A percentile compares a stretch with the other conserved stretches of the same genome.
phyloP scores from a whole-genome alignment of 2,888 invertebrate species.

The Hirtodrosophila confusa region DNA sequence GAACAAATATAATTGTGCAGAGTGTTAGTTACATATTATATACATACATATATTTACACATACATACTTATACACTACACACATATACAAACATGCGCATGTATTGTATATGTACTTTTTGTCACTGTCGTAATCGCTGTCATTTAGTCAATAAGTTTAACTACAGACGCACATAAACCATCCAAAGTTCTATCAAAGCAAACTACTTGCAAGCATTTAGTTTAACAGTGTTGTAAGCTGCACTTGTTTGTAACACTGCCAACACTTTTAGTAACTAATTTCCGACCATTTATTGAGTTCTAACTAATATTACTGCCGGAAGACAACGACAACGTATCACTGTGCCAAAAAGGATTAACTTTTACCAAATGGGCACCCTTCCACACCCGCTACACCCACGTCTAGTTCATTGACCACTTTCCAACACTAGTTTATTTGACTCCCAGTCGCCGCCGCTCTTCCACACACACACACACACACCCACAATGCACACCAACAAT shows the following conservation, averaged over 20 bases:
- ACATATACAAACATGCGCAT: slow-evolving; percentile 15
- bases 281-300: slow-evolving; percentile 27
- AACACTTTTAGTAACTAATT: slow-evolving; percentile 5
- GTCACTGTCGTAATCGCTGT: slow-evolving; percentile 29
- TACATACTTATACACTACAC: neutral
- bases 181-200: slow-evolving; percentile 10
- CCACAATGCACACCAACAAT: slow-evolving; percentile 7
- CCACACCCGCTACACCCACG: neutral
- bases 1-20: slow-evolving; percentile 33
- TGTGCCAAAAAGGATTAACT: slow-evolving; percentile 29
- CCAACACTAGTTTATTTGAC: slow-evolving; percentile 18
- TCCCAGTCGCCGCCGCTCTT: slow-evolving; percentile 36
- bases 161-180: slow-evolving; percentile 37
- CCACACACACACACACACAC: slow-evolving; percentile 25
- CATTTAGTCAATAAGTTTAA: slow-evolving; percentile 41
- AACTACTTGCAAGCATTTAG: slow-evolving; percentile 10
- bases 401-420: slow-evolving; percentile 20
- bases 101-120: no score
- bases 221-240: slow-evolving; percentile 8
- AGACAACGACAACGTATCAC: slow-evolving; percentile 24
- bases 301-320: slow-evolving; percentile 52
- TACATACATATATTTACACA: slow-evolving; percentile 14
- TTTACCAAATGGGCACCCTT: slow-evolving; percentile 15
- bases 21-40: slow-evolving; percentile 44
- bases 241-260: slow-evolving; percentile 12